Percentiles rank a stretch among this genome's conserved stretches.
phyloP scores from a whole-genome alignment of 1,140 invertebrate species.

The Anastrepha obliqua region DNA sequence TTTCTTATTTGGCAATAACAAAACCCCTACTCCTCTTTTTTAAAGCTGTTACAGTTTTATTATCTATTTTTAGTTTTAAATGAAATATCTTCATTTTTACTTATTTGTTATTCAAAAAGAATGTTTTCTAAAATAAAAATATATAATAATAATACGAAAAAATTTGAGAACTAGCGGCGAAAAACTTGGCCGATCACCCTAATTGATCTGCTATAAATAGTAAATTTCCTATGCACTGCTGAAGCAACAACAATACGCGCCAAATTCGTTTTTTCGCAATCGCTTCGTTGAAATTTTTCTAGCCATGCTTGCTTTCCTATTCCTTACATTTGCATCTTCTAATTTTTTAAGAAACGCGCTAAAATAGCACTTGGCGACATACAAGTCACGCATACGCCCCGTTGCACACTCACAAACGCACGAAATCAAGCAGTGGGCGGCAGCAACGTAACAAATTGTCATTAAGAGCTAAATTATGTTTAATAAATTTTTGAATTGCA shows the following conservation, averaged over 20 bases:
- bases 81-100: too few species aligned
- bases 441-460: constrained; percentile 18
- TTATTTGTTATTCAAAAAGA: too few species aligned
- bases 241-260: constrained; percentile 3
- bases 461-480: constrained; percentile 32
- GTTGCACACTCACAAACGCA: background rate
- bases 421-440: background rate
- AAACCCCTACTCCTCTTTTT: too few species aligned
- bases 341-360: background rate
- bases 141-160: too few species aligned
- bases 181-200: too few species aligned
- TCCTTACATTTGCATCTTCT: background rate
- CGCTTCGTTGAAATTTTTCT: background rate
- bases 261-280: background rate
- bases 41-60: too few species aligned
- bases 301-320: background rate
- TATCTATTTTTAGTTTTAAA: too few species aligned
- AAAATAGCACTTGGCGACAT: constrained; percentile 20
- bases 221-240: too few species aligned
- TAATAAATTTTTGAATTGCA: constrained; percentile 45
- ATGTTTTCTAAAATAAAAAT: too few species aligned
- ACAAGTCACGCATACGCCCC: constrained; percentile 19
- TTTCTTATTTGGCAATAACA: too few species aligned
- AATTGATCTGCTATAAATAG: too few species aligned
- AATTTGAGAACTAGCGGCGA: too few species aligned